Percentiles rank a stretch among this genome's conserved stretches.
Evolutionary conservation across 2,113 vertebrate genomes (phyloP).

Genomic region (Phylloscopus trochiloides): DNA sequence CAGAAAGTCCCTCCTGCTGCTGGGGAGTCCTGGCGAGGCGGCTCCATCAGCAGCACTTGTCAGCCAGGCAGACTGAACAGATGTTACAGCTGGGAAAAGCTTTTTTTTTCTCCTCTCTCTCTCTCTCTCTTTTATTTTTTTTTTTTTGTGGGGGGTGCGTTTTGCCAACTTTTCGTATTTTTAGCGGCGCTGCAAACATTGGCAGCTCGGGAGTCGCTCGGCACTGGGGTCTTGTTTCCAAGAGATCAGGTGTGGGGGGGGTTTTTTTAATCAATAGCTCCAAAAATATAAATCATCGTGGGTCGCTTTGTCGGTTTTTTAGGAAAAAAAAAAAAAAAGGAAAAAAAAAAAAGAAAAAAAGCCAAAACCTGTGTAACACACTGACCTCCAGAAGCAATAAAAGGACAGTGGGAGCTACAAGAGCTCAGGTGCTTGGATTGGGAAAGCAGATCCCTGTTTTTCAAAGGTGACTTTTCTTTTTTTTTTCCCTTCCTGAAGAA

Average conservation of each 20-base stretch:
- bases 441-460: neutral
- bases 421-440: constrained; percentile 31
- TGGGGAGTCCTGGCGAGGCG: neutral
- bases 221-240: neutral
- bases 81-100: constrained; percentile 1
- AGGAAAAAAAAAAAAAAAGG: neutral
- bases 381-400: constrained; percentile 55
- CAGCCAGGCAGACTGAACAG: neutral
- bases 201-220: constrained; percentile 20
- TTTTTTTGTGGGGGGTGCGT: neutral
- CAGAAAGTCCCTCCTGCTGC: neutral
- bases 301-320: neutral
- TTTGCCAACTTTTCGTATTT: neutral
- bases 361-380: neutral
- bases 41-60: neutral
- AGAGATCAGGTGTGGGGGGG: neutral
- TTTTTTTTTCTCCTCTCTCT: neutral
- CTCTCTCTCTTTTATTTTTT: fast-evolving
- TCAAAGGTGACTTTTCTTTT: neutral
- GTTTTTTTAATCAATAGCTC: neutral
- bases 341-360: neutral
- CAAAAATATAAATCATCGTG: neutral
- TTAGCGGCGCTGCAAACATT: neutral
- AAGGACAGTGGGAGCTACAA: neutral
- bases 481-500: neutral